A percentile compares a stretch with the other conserved stretches of the same genome.
phyloP scores from a whole-genome alignment of 2,797 vertebrate species.

The Psittacula echo region DNA sequence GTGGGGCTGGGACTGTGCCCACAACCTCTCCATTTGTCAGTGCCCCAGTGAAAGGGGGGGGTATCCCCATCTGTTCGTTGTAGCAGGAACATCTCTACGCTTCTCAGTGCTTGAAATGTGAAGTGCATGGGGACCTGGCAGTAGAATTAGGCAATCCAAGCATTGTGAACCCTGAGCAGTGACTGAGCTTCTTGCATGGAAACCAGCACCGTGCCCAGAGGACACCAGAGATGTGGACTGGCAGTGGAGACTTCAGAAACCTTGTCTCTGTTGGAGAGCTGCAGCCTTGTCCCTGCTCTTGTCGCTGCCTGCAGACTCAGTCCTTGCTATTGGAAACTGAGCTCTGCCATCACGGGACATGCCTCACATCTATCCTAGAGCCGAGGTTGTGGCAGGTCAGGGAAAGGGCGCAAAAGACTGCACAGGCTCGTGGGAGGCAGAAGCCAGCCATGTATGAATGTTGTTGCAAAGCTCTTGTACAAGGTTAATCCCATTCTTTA shows the following conservation, averaged over 20 bases:
- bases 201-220: not conserved
- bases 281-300: not conserved
- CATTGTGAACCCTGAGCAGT: not conserved
- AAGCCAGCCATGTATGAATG: not conserved
- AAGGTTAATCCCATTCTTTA: not conserved
- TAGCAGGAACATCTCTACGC: not conserved
- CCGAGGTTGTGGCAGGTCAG: rapidly evolving
- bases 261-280: not conserved
- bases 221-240: not conserved
- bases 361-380: not conserved
- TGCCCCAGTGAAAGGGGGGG: not conserved
- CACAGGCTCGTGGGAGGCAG: not conserved
- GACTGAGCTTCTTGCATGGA: not conserved
- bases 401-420: not conserved
- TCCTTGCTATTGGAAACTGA: not conserved
- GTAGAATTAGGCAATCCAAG: not conserved
- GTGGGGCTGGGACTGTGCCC: not conserved
- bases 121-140: not conserved
- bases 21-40: not conserved
- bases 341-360: not conserved
- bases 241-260: not conserved
- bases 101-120: not conserved
- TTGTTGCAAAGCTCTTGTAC: not conserved
- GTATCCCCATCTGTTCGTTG: not conserved
- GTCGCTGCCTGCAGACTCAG: not conserved